Conservation (phyloP, 2,797 vertebrate species). For the Thamnophis elegans region DNA sequence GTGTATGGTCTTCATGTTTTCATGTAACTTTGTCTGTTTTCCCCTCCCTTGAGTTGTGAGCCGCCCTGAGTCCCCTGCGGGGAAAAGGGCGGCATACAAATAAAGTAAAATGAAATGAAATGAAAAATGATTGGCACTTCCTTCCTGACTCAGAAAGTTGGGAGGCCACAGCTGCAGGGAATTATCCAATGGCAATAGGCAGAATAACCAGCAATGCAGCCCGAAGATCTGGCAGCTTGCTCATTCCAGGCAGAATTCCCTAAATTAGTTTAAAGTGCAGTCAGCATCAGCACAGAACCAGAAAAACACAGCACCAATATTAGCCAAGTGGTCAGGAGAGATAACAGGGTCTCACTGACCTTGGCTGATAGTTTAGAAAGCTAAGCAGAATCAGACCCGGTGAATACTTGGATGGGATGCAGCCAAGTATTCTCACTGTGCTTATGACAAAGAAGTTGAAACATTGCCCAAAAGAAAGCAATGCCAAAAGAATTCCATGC, state of each 20-base stretch:
- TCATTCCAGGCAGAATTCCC: not conserved
- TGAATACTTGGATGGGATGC: not conserved
- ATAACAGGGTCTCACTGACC: not conserved
- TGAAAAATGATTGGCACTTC: not conserved
- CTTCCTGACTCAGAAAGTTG: not conserved
- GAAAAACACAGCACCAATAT: not conserved
- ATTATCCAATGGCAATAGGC: not conserved
- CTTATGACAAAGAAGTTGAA: not conserved
- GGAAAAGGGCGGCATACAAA: no score
- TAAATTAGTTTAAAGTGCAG: not conserved
- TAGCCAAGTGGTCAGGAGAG: not conserved
- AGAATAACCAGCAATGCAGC: not conserved
- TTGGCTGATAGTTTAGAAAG: not conserved
- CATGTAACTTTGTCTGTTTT: no score
- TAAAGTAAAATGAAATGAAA: no score
- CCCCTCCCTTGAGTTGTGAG: no score
- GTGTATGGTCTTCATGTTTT: no score
- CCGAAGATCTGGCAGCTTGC: not conserved
- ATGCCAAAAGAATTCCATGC: not conserved
- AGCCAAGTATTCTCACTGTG: not conserved
- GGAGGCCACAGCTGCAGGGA: not conserved
- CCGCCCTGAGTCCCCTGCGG: no score
- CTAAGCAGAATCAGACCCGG: not conserved
- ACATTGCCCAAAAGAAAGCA: not conserved
- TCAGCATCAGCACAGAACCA: not conserved